Percentiles rank a stretch among this genome's conserved stretches.
Evolutionary conservation across 2,797 vertebrate species (phyloP).

Genomic region (Eupleurogrammus muticus): DNA sequence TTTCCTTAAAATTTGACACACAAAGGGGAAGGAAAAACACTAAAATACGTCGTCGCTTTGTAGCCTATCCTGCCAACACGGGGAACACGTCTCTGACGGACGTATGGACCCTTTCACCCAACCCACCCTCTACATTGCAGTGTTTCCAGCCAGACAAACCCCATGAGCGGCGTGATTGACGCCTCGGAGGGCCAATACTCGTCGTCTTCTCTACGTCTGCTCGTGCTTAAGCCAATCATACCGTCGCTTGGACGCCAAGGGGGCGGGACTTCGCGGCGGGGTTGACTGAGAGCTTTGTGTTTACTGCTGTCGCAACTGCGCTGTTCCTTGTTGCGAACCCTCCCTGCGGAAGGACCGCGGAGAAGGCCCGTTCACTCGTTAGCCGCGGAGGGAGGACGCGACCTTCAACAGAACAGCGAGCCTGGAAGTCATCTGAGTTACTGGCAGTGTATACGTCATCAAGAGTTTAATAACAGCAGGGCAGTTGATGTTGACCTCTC

Average conservation of each 20-base stretch:
- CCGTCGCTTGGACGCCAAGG: fast-evolving
- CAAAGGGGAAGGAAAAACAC: not conserved
- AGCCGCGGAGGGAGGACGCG: conserved; percentile 59
- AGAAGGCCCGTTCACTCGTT: fast-evolving
- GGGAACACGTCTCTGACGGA: conserved; percentile 36
- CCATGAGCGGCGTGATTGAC: conserved; percentile 58
- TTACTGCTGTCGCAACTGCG: conserved; percentile 70
- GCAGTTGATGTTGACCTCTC: conserved; percentile 36
- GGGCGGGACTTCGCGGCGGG: conserved; percentile 58
- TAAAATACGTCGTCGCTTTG: not conserved
- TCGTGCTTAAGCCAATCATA: conserved; percentile 58
- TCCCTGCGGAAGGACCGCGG: conserved; percentile 40
- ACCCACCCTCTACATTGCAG: conserved; percentile 56
- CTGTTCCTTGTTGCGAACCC: conserved; percentile 46
- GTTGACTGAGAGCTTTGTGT: conserved; percentile 65
- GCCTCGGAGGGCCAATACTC: conserved; percentile 38
- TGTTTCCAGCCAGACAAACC: conserved; percentile 59
- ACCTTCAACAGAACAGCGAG: conserved; percentile 67
- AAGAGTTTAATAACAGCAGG: conserved; percentile 75
- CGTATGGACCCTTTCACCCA: not conserved
- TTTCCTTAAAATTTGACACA: not conserved
- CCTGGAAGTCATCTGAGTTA: conserved; percentile 90
- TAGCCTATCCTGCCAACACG: conserved; percentile 24
- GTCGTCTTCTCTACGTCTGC: fast-evolving
- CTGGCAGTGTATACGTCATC: conserved; percentile 87